A percentile compares a stretch with the other conserved stretches of the same genome.
Evolutionary conservation across 1,140 invertebrate species (phyloP).

Genomic region (Aphelenchoides avenae): DNA sequence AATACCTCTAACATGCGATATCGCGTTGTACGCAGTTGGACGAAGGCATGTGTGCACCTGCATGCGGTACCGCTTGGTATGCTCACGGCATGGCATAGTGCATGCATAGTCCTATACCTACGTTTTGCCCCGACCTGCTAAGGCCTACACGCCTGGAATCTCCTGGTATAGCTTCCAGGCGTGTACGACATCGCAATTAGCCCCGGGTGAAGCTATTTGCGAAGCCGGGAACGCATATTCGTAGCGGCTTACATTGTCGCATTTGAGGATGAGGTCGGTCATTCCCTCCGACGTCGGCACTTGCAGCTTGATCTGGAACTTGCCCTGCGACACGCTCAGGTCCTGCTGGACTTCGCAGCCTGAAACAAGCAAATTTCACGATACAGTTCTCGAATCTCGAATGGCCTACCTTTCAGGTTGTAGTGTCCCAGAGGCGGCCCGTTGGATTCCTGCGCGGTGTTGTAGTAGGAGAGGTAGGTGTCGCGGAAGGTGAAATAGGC

Average conservation of each 20-base stretch:
- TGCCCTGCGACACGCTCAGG: conserved; percentile 81
- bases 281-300: conserved; percentile 86
- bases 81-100: too few species aligned
- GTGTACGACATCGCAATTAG: too few species aligned
- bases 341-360: conserved; percentile 94
- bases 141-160: too few species aligned
- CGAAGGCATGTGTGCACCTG: too few species aligned
- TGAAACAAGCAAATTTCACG: conserved; percentile 64
- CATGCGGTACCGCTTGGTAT: too few species aligned
- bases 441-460: conserved; percentile 71
- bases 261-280: conserved; percentile 88
- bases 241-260: conserved; percentile 74
- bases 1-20: too few species aligned
- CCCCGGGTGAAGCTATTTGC: too few species aligned
- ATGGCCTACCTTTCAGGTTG: conserved; percentile 56
- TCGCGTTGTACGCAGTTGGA: too few species aligned
- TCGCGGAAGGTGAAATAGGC: conserved; percentile 88
- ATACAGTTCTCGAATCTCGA: conserved; percentile 30
- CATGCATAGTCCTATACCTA: too few species aligned
- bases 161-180: too few species aligned
- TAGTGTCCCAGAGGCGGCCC: conserved; percentile 51
- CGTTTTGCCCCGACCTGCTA: too few species aligned
- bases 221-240: too few species aligned
- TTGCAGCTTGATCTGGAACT: conserved; percentile 90
- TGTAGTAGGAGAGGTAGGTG: conserved; percentile 76